Percentiles rank a stretch among this genome's conserved stretches.
Evolutionary conservation across 2,113 vertebrate species (phyloP).

Genomic region (Tetrax tetrax): DNA sequence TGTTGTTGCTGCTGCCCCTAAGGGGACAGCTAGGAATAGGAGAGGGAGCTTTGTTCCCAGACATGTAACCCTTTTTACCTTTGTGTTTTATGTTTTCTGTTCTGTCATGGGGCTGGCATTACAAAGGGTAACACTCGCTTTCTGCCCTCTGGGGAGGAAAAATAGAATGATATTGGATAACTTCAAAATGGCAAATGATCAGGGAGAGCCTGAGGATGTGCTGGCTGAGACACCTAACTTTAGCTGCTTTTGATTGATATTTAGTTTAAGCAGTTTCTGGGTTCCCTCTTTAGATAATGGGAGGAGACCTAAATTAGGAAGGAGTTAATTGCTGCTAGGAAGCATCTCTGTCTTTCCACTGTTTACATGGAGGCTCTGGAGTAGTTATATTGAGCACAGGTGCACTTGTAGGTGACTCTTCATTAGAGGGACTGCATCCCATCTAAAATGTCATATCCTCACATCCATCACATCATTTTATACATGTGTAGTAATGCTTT

Average conservation of each 20-base stretch:
- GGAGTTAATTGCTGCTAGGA: not conserved
- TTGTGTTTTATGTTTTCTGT: not conserved
- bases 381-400: not conserved
- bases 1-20: not conserved
- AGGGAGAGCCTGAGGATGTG: not conserved
- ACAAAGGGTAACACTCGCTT: rapidly evolving
- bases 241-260: not conserved
- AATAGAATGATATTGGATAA: not conserved
- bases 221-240: not conserved
- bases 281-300: not conserved
- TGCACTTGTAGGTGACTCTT: not conserved
- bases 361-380: not conserved
- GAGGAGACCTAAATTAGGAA: not conserved
- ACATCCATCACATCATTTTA: not conserved
- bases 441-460: not conserved
- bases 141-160: not conserved
- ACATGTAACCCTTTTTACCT: not conserved
- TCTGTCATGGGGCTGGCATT: rapidly evolving
- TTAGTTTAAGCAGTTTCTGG: not conserved
- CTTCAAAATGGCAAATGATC: not conserved
- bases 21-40: not conserved
- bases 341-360: not conserved
- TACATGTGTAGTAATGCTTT: not conserved
- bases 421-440: not conserved
- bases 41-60: not conserved